Percentiles rank a stretch among this genome's conserved stretches.
These are phyloP conservation scores for Dione vanillae DNA, from an alignment of 2,888 invertebrate species.

Conservation along the genomic window DNA sequence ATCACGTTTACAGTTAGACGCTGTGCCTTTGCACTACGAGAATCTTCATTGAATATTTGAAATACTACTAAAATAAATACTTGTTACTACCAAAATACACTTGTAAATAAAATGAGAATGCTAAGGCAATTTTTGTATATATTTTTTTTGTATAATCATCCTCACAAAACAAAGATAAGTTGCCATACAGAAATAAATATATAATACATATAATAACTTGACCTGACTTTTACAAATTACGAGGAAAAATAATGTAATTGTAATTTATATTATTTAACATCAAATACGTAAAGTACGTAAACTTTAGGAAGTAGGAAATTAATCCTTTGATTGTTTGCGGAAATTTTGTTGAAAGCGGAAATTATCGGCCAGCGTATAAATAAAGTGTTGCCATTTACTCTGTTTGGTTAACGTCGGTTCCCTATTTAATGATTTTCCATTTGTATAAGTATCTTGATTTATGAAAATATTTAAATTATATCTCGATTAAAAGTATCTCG, in stretches of 20 bases:
- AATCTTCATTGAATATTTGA: too few species aligned
- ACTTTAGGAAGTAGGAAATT: slow-evolving; percentile 24
- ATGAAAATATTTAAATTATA: too few species aligned
- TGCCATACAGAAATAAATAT: neutral
- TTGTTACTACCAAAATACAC: neutral
- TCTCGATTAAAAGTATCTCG: too few species aligned
- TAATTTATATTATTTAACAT: neutral
- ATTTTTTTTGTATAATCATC: too few species aligned
- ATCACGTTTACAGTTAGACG: too few species aligned
- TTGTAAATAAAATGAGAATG: too few species aligned
- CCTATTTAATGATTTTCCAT: neutral
- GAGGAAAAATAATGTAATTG: neutral
- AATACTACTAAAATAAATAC: too few species aligned
- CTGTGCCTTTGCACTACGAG: too few species aligned
- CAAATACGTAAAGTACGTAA: neutral
- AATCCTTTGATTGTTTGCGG: slow-evolving; percentile 18
- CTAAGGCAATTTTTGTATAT: too few species aligned
- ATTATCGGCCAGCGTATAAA: slow-evolving; percentile 12
- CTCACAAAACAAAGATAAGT: too few species aligned
- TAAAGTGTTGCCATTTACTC: slow-evolving; percentile 1
- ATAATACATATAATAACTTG: neutral
- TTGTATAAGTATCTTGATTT: neutral
- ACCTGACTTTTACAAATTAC: neutral
- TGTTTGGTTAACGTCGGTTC: too few species aligned
- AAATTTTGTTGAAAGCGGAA: slow-evolving; percentile 27